These are phyloP conservation scores for Cisticola juncidis DNA, from an alignment of 2,113 vertebrate species.

Conservation along the genomic window DNA sequence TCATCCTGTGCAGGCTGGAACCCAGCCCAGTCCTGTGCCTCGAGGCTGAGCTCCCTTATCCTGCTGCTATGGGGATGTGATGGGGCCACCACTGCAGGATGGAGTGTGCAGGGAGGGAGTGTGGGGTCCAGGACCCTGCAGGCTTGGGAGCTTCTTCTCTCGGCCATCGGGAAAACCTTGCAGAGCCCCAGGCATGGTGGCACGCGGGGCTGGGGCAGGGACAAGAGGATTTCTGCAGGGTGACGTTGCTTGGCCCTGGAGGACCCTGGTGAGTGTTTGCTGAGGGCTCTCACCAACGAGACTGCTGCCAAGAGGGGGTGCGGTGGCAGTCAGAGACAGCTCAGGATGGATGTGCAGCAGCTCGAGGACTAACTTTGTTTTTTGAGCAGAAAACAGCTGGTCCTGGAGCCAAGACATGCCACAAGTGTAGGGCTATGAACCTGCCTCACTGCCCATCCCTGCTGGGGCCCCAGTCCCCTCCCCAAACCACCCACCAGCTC, in stretches of 20 bases:
- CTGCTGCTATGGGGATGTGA: background rate
- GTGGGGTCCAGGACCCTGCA: background rate
- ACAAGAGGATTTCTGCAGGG: background rate
- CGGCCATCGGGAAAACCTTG: fast-evolving
- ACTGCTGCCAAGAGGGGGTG: background rate
- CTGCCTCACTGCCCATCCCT: background rate
- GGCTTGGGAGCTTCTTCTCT: background rate
- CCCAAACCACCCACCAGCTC: background rate
- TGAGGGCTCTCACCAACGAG: background rate
- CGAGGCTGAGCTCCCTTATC: background rate
- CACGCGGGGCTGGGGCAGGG: background rate
- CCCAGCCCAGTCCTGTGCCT: background rate
- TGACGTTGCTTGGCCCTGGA: fast-evolving
- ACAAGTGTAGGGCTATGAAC: background rate
- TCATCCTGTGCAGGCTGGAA: background rate
- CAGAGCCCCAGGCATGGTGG: background rate
- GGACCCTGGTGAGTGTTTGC: slow-evolving; percentile 25
- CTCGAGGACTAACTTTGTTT: background rate
- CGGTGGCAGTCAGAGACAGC: fast-evolving
- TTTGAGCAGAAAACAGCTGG: background rate
- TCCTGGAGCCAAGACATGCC: background rate
- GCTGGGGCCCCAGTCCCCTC: background rate
- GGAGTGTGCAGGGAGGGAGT: background rate
- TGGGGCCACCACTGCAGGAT: fast-evolving
- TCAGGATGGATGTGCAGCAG: background rate